Base-by-base conservation (phyloP, 2,888 invertebrate genomes). In the Apamea epomidion region DNA sequence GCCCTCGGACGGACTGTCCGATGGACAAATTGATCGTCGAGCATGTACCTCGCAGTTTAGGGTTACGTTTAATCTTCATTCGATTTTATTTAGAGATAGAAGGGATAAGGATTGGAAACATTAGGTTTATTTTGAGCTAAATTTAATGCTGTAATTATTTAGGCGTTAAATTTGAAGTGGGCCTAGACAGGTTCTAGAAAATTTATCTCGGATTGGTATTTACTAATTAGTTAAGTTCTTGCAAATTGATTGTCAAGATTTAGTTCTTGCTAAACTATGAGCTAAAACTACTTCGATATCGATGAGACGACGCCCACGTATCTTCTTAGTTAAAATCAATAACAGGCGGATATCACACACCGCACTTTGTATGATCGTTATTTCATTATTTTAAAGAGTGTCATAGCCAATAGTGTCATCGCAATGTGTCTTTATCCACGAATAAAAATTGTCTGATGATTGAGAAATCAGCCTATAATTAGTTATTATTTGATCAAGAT, bases 11-110 rank as follows among this genome's bases (percentile, higher is more conserved):
- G 81, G 68, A 74, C 78, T 76, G 81, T 78, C 76, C 72, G 69
- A 73, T 58, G 71, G 86, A 85, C 81, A 81, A 86, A 89, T 86
- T 75, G 79, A 71, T 62, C 51, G 42, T 32, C 21, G 51, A 16
- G 71, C 51, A 51, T 81, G 21, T 85, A 83, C 37, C 54, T 62
- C 16, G 71, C 76, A 75, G 42, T 45, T 82, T 82, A 76, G 73
- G 75, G 68, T 78, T 62, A 58, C 58, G 45, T 75, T 82, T 74
- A 80, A 86, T 84, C 76, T 78, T 83, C 70, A 81, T 74, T 76
- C 29, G 70, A 85, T 83, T 89, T 76, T 65, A 64, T 72, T 83
- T 60, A 45, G 42, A 68, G 62, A 48, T 32, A 18, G 14, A 74
- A 80, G 14, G 60, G 73, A 74, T 76, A 82, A 74, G 18, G 58